phyloP scores from a whole-genome alignment of 2,888 invertebrate species.

The Ptilodon capucinus region DNA sequence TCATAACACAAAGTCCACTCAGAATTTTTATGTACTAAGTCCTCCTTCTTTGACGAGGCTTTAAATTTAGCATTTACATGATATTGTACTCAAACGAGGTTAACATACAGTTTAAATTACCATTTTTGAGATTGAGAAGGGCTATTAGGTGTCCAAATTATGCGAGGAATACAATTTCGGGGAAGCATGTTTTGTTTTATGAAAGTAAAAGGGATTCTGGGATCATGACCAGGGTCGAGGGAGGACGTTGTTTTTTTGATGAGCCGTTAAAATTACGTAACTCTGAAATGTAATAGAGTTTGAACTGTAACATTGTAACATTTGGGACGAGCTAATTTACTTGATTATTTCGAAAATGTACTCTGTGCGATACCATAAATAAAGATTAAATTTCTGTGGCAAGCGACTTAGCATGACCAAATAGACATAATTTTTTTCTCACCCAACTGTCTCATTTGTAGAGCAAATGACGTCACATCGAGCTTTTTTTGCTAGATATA shows the following conservation, averaged over 20 bases:
- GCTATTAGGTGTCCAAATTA: neutral
- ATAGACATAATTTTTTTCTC: too few relatives aligned
- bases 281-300: neutral
- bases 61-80: slow-evolving; percentile 3
- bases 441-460: too few relatives aligned
- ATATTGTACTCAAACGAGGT: neutral
- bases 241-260: neutral
- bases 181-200: neutral
- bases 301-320: too few relatives aligned
- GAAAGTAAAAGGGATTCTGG: neutral
- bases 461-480: too few relatives aligned
- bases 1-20: slow-evolving; percentile 22
- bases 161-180: neutral
- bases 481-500: too few relatives aligned
- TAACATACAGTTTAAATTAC: slow-evolving; percentile 2
- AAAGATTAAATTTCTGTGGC: too few relatives aligned
- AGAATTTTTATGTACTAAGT: slow-evolving; percentile 18
- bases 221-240: neutral
- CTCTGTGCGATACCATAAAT: too few relatives aligned
- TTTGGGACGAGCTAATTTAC: too few relatives aligned
- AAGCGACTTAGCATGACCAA: too few relatives aligned
- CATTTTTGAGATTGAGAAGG: neutral
- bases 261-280: neutral
- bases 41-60: slow-evolving; percentile 6
- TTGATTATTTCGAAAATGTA: too few relatives aligned